phyloP scores from a whole-genome alignment of 2,888 invertebrate species.

The Gastrophysa polygoni region DNA sequence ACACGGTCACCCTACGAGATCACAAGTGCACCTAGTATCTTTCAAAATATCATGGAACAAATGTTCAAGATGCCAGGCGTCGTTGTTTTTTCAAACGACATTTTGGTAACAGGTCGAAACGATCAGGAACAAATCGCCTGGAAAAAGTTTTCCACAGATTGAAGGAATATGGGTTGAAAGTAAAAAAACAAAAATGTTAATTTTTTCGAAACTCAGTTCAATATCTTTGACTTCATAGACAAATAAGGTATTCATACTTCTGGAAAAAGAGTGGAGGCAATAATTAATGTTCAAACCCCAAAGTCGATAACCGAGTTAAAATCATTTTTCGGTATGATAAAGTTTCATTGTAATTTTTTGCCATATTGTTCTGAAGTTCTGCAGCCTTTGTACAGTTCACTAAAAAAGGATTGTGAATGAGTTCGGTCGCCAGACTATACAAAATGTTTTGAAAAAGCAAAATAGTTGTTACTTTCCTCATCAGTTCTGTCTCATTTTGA shows the following conservation, averaged over 20 bases:
- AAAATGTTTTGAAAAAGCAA: neutral
- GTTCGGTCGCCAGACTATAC: neutral
- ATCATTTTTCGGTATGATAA: slow-evolving; percentile 3
- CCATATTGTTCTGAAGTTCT: neutral
- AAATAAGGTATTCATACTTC: slow-evolving; percentile 11
- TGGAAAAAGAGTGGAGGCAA: neutral
- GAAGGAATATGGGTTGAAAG: slow-evolving; percentile 8
- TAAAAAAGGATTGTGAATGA: neutral
- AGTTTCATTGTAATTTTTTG: neutral
- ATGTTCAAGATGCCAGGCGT: slow-evolving; percentile 15
- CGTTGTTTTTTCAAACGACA: too few relatives aligned
- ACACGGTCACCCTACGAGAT: slow-evolving; percentile 9
- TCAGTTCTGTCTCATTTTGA: neutral
- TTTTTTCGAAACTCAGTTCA: slow-evolving; percentile 5
- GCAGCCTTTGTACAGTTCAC: neutral
- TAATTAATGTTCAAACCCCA: neutral
- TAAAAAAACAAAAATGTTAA: slow-evolving; percentile 2
- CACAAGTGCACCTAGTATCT: neutral
- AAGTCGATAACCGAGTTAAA: slow-evolving; percentile 4
- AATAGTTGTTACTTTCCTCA: neutral
- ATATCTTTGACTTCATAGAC: slow-evolving; percentile 11
- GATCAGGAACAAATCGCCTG: slow-evolving; percentile 10
- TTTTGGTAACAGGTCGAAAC: slow-evolving; percentile 13
- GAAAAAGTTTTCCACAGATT: slow-evolving; percentile 17
- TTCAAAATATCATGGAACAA: slow-evolving; percentile 20